A percentile compares a stretch with the other conserved stretches of the same genome.
Evolutionary conservation across 2,797 vertebrate genomes (phyloP).

Genomic region (Aulostomus chinensis): DNA sequence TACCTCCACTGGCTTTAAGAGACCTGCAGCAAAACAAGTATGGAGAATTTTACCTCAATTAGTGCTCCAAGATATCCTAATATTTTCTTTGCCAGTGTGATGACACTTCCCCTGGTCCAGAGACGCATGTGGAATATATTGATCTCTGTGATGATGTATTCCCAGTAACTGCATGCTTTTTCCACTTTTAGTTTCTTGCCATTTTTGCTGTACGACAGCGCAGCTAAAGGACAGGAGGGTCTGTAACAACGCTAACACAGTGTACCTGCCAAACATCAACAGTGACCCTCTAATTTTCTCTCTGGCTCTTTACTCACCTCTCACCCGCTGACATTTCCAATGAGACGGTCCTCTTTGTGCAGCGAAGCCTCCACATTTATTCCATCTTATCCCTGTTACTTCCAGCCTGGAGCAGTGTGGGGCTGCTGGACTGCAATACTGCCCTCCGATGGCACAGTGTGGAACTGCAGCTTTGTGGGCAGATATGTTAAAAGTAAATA

Average conservation of each 20-base stretch:
- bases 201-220: conserved; percentile 12
- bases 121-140: conserved; percentile 70
- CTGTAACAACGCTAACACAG: conserved; percentile 44
- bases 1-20: conserved; percentile 48
- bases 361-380: conserved; percentile 41
- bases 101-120: conserved; percentile 62
- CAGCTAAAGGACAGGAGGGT: conserved; percentile 29
- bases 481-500: conserved; percentile 26
- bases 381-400: conserved; percentile 42
- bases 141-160: conserved; percentile 56
- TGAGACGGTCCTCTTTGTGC: conserved; percentile 47
- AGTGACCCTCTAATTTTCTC: conserved; percentile 41
- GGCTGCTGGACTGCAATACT: conserved; percentile 30
- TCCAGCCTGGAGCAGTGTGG: conserved; percentile 9
- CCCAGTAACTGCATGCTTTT: conserved; percentile 64
- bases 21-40: conserved; percentile 26
- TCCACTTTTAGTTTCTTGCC: conserved; percentile 21
- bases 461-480: conserved; percentile 15
- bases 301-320: conserved; percentile 52
- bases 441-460: conserved; percentile 38
- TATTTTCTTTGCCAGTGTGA: conserved; percentile 28
- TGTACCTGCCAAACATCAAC: conserved; percentile 54
- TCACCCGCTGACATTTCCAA: conserved; percentile 70
- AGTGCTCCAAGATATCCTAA: conserved; percentile 21
- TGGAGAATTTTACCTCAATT: conserved; percentile 33